These are phyloP conservation scores for Brachypalpus laphriformis DNA, from an alignment of 2,888 invertebrate species.

Conservation along the genomic window DNA sequence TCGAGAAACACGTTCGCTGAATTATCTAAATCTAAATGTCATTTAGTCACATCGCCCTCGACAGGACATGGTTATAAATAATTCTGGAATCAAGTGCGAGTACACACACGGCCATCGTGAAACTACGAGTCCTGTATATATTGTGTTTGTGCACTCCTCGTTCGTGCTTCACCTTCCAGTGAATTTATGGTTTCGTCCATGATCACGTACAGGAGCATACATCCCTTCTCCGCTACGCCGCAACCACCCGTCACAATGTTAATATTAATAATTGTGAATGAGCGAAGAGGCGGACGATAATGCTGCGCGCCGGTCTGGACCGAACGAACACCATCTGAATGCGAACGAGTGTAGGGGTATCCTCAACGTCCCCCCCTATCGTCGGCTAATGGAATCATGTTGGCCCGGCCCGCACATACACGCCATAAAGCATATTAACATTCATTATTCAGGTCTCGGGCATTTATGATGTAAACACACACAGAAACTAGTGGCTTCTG, in stretches of 20 bases:
- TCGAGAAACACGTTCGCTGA: constrained; percentile 26
- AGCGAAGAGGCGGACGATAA: constrained; percentile 4
- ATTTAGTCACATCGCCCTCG: constrained; percentile 59
- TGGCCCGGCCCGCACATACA: constrained; percentile 61
- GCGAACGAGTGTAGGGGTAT: neutral
- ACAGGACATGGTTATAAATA: constrained; percentile 61
- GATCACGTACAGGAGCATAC: constrained; percentile 56
- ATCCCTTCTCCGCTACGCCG: neutral
- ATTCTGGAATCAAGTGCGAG: constrained; percentile 50
- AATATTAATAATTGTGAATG: constrained; percentile 72
- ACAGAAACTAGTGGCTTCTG: constrained; percentile 28
- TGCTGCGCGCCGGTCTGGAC: constrained; percentile 1
- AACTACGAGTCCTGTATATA: constrained; percentile 8
- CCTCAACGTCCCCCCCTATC: neutral
- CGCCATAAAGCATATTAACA: constrained; percentile 73
- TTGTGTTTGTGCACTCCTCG: constrained; percentile 52
- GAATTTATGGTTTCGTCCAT: constrained; percentile 63
- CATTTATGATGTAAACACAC: constrained; percentile 65
- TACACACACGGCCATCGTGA: neutral
- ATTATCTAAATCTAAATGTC: constrained; percentile 62
- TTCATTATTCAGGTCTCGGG: constrained; percentile 73
- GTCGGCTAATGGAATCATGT: constrained; percentile 64
- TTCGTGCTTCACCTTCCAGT: constrained; percentile 39
- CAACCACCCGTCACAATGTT: constrained; percentile 40
- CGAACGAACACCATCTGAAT: neutral